Conservation (phyloP, 1,140 invertebrate species). For the Meloidogyne hapla region DNA sequence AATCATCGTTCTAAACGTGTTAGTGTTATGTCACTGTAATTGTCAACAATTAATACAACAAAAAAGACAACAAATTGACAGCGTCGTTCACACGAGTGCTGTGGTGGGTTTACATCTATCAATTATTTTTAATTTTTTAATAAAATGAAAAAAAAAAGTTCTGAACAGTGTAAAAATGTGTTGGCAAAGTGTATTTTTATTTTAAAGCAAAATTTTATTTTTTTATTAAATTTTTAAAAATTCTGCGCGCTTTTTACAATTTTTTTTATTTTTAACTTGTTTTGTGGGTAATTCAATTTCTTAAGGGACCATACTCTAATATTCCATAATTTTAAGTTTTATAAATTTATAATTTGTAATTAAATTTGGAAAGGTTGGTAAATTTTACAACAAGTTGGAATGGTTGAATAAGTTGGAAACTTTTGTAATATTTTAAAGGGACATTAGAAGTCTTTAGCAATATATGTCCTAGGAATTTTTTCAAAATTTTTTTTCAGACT, state of each 20-base stretch:
- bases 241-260: background rate
- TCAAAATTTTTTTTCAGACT: no score
- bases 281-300: no score
- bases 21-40: slow-evolving; percentile 5
- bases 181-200: slow-evolving; percentile 7
- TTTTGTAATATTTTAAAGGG: no score
- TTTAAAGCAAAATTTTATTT: slow-evolving; percentile 10
- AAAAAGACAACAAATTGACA: slow-evolving; percentile 7
- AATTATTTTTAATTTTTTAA: background rate
- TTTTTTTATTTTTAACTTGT: no score
- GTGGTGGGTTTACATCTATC: background rate
- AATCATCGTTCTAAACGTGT: slow-evolving; percentile 9
- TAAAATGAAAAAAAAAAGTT: no score
- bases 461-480: no score
- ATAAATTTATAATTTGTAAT: no score
- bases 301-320: no score
- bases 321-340: no score
- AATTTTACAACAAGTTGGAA: background rate
- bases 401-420: no score
- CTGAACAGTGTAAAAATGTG: no score
- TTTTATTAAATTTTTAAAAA: background rate
- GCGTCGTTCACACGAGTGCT: slow-evolving; percentile 17
- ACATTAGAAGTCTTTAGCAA: no score
- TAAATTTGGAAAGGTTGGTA: background rate
- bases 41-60: background rate